These are phyloP conservation scores for Pontoporia blainvillei DNA, from an alignment of 2,113 vertebrate genomes.

Conservation along the genomic window DNA sequence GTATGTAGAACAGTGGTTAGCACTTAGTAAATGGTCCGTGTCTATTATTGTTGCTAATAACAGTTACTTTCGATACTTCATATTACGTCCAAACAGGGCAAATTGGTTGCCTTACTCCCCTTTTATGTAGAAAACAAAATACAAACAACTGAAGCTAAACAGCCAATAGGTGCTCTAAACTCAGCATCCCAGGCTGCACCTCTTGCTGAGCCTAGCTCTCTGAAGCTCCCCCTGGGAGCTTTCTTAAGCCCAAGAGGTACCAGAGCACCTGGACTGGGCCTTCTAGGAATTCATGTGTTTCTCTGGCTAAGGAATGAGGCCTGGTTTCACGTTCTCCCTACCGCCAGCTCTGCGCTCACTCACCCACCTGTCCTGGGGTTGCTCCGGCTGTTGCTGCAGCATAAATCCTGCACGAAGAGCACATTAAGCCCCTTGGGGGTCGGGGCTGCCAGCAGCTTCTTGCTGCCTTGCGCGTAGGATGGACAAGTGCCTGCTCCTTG, in stretches of 20 bases:
- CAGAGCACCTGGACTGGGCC: background rate
- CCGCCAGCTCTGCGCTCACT: background rate
- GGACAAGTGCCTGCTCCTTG: background rate
- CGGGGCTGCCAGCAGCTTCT: background rate
- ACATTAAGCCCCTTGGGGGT: background rate
- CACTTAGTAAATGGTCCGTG: background rate
- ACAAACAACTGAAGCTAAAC: background rate
- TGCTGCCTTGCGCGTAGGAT: background rate
- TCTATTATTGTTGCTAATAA: background rate
- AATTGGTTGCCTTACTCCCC: background rate
- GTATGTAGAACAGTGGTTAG: background rate
- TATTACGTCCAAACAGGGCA: background rate
- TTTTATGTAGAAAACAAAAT: background rate
- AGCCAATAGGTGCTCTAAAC: too few relatives aligned
- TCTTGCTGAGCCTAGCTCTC: background rate
- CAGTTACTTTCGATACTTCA: background rate
- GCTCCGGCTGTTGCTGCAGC: accelerated
- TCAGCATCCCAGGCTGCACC: background rate
- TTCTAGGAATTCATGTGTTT: background rate
- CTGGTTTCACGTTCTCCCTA: background rate
- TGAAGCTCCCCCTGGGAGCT: background rate
- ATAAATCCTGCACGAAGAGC: background rate
- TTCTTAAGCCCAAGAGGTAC: background rate
- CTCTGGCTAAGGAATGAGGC: background rate
- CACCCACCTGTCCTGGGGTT: background rate